phyloP scores from a whole-genome alignment of 2,113 vertebrate species.

The Bombycilla garrulus region DNA sequence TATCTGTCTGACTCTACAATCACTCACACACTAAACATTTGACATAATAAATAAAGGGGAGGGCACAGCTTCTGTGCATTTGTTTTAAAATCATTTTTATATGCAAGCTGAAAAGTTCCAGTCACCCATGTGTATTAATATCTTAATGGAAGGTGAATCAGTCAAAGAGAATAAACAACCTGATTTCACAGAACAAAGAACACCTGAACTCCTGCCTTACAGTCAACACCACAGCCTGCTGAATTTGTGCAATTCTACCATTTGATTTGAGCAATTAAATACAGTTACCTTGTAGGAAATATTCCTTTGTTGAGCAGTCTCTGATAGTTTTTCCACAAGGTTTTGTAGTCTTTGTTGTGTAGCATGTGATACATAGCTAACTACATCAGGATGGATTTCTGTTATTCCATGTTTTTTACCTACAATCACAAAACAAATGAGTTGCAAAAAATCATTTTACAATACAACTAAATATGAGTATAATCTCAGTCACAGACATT shows the following conservation, averaged over 20 bases:
- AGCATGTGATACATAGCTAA: slow-evolving; percentile 88
- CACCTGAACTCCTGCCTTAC: not conserved
- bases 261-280: not conserved
- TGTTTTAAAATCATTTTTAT: not conserved
- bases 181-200: not conserved
- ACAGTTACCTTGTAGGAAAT: slow-evolving; percentile 83
- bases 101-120: not conserved
- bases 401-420: slow-evolving; percentile 89
- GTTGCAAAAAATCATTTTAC: not conserved
- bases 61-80: not conserved
- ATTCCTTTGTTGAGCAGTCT: slow-evolving; percentile 92
- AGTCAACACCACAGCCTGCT: not conserved
- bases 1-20: not conserved
- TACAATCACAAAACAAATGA: slow-evolving; percentile 40
- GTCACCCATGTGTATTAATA: not conserved
- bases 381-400: slow-evolving; percentile 89
- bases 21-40: not conserved
- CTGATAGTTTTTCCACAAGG: slow-evolving; percentile 89
- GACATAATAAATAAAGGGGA: slow-evolving; percentile 19
- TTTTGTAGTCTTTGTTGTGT: slow-evolving; percentile 87
- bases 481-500: not conserved
- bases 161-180: slow-evolving; percentile 7
- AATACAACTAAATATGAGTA: not conserved
- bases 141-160: not conserved
- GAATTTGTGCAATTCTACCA: not conserved